phyloP scores from a whole-genome alignment of 92 coral and sea anemone genomes.

The Actinostola sp. region DNA sequence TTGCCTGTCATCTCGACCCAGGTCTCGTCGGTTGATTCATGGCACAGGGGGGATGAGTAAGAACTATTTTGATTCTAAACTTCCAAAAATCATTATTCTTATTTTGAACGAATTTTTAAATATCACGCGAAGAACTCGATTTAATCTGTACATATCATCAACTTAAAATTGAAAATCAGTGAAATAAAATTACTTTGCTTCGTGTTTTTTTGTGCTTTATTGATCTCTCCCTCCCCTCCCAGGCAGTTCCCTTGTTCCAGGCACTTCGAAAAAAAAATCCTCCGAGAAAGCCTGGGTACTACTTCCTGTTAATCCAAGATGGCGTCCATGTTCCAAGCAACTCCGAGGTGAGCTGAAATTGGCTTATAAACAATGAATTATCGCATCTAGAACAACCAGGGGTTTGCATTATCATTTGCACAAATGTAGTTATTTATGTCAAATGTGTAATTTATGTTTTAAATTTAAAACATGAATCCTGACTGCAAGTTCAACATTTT shows the following conservation, averaged over 20 bases:
- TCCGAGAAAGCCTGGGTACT: conserved; percentile 15
- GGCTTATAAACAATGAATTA: too few species aligned
- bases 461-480: too few species aligned
- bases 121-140: too few species aligned
- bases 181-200: too few species aligned
- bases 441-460: too few species aligned
- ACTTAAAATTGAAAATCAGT: too few species aligned
- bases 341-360: conserved; percentile 65
- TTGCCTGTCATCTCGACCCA: conserved; percentile 38
- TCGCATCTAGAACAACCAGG: too few species aligned
- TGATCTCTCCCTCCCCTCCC: not conserved
- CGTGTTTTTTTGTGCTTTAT: too few species aligned
- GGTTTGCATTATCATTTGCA: not conserved
- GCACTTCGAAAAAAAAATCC: not conserved
- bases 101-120: not conserved
- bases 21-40: conserved; percentile 10
- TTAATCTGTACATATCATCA: too few species aligned
- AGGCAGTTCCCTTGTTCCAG: too few species aligned
- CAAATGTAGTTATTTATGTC: not conserved
- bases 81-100: not conserved
- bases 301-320: conserved; percentile 52
- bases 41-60: not conserved
- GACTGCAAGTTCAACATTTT: too few species aligned
- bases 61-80: not conserved
- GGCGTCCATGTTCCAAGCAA: conserved; percentile 88